phyloP scores from a whole-genome alignment of 2,888 invertebrate genomes.

The Hirtodrosophila confusa region DNA sequence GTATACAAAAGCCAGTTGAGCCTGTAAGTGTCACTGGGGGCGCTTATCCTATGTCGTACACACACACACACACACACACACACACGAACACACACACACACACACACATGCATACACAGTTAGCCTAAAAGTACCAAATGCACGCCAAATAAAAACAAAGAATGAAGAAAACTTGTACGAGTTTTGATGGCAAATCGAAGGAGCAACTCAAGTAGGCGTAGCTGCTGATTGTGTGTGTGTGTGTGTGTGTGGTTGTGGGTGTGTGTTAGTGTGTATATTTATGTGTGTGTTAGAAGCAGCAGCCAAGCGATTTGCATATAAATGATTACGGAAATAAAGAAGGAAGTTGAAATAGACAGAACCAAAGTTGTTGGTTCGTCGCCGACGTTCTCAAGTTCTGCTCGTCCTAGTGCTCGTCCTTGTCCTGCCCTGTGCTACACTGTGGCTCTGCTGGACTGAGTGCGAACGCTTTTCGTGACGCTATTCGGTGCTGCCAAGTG shows the following conservation, averaged over 20 bases:
- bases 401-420: background rate
- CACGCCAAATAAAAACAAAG: conserved; percentile 39
- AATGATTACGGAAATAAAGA: conserved; percentile 80
- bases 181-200: conserved; percentile 75
- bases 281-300: conserved; percentile 27
- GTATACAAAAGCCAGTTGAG: conserved; percentile 15
- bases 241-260: conserved; percentile 34
- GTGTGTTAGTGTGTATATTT: conserved; percentile 13
- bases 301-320: conserved; percentile 76
- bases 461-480: conserved; percentile 17
- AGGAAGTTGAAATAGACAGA: conserved; percentile 77
- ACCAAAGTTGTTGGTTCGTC: conserved; percentile 50
- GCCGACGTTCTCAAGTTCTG: conserved; percentile 2
- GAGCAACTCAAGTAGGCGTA: conserved; percentile 49
- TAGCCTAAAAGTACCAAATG: conserved; percentile 25
- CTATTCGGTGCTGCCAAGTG: conserved; percentile 53
- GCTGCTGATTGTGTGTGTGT: conserved; percentile 29
- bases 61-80: conserved; percentile 17
- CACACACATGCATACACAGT: conserved; percentile 6
- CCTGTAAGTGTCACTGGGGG: conserved; percentile 17
- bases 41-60: background rate
- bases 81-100: conserved; percentile 17
- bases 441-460: background rate
- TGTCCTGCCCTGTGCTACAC: background rate
- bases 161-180: conserved; percentile 41